Evolutionary conservation across 2,113 vertebrate species (phyloP).

Genomic region (Cyanoliseus patagonus): DNA sequence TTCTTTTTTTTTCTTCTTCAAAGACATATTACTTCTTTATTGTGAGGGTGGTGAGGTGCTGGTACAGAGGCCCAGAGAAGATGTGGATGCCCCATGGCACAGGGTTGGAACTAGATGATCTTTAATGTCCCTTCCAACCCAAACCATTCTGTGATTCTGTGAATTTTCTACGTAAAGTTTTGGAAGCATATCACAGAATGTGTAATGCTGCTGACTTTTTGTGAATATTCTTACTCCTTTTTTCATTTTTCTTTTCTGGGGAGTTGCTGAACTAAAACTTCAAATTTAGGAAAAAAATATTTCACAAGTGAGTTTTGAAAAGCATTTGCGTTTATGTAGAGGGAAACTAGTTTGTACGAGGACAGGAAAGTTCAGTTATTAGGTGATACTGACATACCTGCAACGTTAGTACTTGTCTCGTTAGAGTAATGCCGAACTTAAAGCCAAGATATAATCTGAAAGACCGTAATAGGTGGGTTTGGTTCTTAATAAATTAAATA

Average conservation of each 20-base stretch:
- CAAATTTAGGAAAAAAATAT: neutral
- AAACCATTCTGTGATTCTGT: neutral
- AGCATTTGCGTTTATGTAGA: neutral
- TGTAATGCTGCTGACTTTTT: neutral
- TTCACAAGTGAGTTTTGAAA: neutral
- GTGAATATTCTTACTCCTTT: neutral
- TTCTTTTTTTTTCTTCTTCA: neutral
- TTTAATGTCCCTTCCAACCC: neutral
- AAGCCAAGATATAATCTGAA: neutral
- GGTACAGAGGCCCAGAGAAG: neutral
- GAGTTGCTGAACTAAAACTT: neutral
- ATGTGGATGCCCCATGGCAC: neutral
- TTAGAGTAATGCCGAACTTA: neutral
- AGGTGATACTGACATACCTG: neutral
- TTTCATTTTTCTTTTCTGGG: neutral
- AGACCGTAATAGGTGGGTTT: neutral
- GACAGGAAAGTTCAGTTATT: neutral
- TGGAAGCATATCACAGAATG: fast-evolving
- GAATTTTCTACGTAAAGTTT: neutral
- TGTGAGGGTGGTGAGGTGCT: neutral
- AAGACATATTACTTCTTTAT: neutral
- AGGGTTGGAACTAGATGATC: neutral
- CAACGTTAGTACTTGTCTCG: neutral
- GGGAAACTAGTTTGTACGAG: neutral
- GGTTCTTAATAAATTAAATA: neutral